These are phyloP conservation scores for Diaprepes abbreviatus DNA, from an alignment of 2,888 invertebrate species.

Conservation along the genomic window DNA sequence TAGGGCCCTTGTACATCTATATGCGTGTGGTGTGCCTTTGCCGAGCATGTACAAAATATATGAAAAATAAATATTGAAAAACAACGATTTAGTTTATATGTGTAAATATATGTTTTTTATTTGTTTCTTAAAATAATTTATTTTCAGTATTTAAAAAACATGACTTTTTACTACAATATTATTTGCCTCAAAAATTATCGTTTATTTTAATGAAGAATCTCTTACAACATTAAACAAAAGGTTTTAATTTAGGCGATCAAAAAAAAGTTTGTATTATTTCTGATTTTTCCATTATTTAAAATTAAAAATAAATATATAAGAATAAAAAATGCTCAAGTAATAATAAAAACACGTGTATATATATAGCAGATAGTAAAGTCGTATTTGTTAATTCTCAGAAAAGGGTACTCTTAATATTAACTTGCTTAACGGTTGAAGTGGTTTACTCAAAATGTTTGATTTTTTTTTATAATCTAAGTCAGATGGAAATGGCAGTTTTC, in stretches of 20 bases:
- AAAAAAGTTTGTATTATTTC: neutral
- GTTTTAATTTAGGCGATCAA: conserved; percentile 3
- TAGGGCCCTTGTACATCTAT: neutral
- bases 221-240: no score
- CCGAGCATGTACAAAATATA: conserved; percentile 31
- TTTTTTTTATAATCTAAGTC: no score
- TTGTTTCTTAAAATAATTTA: neutral
- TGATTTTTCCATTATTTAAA: conserved; percentile 7
- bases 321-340: conserved; percentile 54
- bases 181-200: no score
- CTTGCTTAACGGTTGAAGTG: neutral
- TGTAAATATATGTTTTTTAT: conserved; percentile 23
- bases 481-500: no score
- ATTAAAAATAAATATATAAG: conserved; percentile 26
- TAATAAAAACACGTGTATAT: conserved; percentile 37
- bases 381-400: conserved; percentile 16
- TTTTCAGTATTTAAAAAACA: neutral
- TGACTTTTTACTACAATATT: neutral
- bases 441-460: neutral
- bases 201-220: no score
- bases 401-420: conserved; percentile 9
- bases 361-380: conserved; percentile 27
- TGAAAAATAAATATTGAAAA: conserved; percentile 13
- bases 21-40: conserved; percentile 36
- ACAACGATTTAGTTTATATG: conserved; percentile 41